A percentile compares a stretch with the other conserved stretches of the same genome.
Evolutionary conservation across 2,888 invertebrate species (phyloP).

Genomic region (Drosophila seclusa): DNA sequence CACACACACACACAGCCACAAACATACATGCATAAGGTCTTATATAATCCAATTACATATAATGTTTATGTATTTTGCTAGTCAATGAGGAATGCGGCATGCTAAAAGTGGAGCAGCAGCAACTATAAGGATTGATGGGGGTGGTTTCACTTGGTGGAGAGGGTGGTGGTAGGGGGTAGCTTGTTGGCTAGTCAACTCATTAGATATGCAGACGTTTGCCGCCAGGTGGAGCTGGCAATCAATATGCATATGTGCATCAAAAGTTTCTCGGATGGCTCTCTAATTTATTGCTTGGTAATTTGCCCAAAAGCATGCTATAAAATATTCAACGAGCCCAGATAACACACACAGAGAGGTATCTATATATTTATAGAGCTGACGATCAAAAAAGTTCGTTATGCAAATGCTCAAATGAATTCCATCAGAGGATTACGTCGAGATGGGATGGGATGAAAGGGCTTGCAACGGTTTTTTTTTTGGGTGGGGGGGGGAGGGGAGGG

Average conservation of each 20-base stretch:
- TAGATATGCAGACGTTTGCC: constrained; percentile 45
- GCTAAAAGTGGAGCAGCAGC: constrained; percentile 42
- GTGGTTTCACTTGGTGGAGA: not conserved
- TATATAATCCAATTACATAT: constrained; percentile 15
- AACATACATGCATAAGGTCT: not conserved
- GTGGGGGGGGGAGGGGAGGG: rapidly evolving
- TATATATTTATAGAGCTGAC: constrained; percentile 29
- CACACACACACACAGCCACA: not conserved
- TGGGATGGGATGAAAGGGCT: not conserved
- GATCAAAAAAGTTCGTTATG: constrained; percentile 51
- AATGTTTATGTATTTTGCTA: constrained; percentile 8
- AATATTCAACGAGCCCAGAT: constrained; percentile 64
- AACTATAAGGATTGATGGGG: constrained; percentile 4
- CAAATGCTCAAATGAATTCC: constrained; percentile 43
- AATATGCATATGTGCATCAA: constrained; percentile 51
- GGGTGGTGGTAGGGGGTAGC: not conserved
- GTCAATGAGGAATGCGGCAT: constrained; percentile 33
- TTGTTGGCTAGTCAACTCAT: constrained; percentile 25
- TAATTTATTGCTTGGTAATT: constrained; percentile 70
- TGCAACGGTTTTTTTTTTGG: not conserved
- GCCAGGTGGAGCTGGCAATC: constrained; percentile 47
- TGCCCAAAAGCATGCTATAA: constrained; percentile 73
- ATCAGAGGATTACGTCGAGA: constrained; percentile 28
- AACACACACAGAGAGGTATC: constrained; percentile 15
- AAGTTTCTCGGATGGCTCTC: constrained; percentile 35